Base-by-base conservation (phyloP, 1,140 invertebrate species). In the Heliconius nattereri region DNA sequence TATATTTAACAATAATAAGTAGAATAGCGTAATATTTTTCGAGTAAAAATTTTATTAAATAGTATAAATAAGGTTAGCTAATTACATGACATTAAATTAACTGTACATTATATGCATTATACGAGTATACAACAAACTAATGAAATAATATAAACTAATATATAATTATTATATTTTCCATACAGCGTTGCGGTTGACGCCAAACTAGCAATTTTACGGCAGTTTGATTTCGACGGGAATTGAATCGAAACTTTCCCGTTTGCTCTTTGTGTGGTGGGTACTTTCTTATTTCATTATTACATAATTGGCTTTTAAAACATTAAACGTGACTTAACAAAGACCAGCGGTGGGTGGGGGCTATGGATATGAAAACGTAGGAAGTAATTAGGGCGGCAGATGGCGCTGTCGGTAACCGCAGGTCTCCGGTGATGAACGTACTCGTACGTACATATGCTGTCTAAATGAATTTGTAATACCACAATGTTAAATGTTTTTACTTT, bases 371-470 rank as follows among this genome's bases (percentile, higher is more conserved):
- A 88, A 89, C 88, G 85, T 90, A 92, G 92, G 91, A 93, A 89
- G 91, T 90, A 92, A 92, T 93, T 92, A 92, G 85, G 77, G 76
- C 78, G 80, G 79, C 90, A 92, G 92, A 92, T 92, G 90, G 92
- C 88, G 89, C 80, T 86, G 79, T 80, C 76, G 72, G 82, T 82
- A 81, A 92, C 91, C 91, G 85, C 91, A 91, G 86, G 79, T 78
- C 83, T 85, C 84, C 83, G 84, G 76, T 45, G 85, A 83, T 83
- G 81, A 85, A 79, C 75, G 80, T 73, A 76, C 79, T 75, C 32
- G 32, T 75, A 79, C 74, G 79, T 73, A 75, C 79, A 79, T 73
- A 82, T 80, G 78, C 29, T 32, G 72, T 73, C 66, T 71, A 35
- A 71, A 76, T 71, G 40, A 71, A 49, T 52, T 40, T 76, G 26